A percentile compares a stretch with the other conserved stretches of the same genome.
These are phyloP conservation scores for Leucophenga maculata DNA, from an alignment of 2,888 invertebrate species.

Conservation along the genomic window DNA sequence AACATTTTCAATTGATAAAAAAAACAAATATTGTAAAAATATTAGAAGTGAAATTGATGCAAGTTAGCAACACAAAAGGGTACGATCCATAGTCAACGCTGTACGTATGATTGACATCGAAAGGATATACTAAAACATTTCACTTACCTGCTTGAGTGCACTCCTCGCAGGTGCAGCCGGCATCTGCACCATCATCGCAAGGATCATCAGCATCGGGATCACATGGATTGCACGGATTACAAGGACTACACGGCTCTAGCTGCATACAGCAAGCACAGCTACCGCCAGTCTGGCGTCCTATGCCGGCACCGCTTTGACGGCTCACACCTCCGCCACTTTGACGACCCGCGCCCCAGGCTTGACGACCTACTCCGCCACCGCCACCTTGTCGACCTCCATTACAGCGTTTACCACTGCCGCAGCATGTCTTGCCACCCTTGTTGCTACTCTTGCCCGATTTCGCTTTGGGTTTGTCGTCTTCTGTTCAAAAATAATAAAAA, in stretches of 20 bases:
- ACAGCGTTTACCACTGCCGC: neutral
- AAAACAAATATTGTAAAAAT: too few species aligned
- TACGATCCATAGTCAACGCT: conserved; percentile 46
- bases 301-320: neutral
- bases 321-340: neutral
- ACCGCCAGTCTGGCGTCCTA: neutral
- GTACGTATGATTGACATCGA: neutral
- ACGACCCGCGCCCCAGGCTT: neutral
- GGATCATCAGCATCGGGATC: conserved; percentile 35
- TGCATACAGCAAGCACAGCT: conserved; percentile 23
- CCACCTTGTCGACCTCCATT: too few species aligned
- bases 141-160: conserved; percentile 47
- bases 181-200: neutral
- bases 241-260: conserved; percentile 50
- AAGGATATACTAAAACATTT: neutral
- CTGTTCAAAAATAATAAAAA: neutral
- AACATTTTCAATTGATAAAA: too few species aligned
- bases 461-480: neutral
- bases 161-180: conserved; percentile 42
- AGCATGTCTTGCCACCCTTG: conserved; percentile 1
- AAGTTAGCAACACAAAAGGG: conserved; percentile 44
- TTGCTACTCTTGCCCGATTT: neutral
- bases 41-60: neutral
- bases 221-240: conserved; percentile 45
- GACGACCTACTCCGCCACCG: neutral